Evolutionary conservation across 2,888 invertebrate species (phyloP).

Genomic region (Habrosyne pyritoides): DNA sequence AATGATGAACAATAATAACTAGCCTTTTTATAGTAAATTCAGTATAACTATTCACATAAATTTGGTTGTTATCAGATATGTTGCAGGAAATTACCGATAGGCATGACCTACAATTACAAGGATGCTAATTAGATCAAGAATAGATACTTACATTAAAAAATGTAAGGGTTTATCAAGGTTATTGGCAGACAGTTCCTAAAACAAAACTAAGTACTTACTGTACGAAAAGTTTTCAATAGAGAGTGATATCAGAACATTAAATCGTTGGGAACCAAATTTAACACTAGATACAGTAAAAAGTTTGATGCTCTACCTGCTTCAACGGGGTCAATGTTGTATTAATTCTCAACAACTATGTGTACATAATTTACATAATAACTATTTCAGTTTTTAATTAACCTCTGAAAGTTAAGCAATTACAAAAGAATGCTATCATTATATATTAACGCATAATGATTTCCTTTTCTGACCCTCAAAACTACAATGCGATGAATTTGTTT

Average conservation of each 20-base stretch:
- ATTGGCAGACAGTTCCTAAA: background rate
- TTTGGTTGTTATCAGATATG: conserved; percentile 23
- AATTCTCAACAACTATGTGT: conserved; percentile 43
- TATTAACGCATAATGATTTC: conserved; percentile 50
- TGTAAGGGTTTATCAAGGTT: background rate
- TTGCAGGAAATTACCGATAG: conserved; percentile 21
- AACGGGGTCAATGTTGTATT: conserved; percentile 43
- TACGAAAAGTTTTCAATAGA: background rate
- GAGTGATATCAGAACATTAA: conserved; percentile 8
- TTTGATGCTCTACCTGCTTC: background rate
- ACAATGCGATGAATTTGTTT: conserved; percentile 45
- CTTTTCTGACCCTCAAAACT: conserved; percentile 62
- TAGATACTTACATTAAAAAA: background rate
- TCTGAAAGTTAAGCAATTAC: conserved; percentile 48
- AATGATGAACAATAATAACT: conserved; percentile 37
- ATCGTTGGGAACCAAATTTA: conserved; percentile 18
- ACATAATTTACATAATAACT: conserved; percentile 52
- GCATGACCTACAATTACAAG: background rate
- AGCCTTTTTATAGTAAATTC: conserved; percentile 43
- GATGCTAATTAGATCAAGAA: background rate
- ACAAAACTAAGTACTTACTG: too few relatives aligned
- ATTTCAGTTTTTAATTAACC: conserved; percentile 55
- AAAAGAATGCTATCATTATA: conserved; percentile 42
- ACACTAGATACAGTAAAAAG: conserved; percentile 26
- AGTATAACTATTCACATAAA: background rate